These are phyloP conservation scores for Erannis defoliaria DNA, from an alignment of 2,888 invertebrate species.

Conservation along the genomic window DNA sequence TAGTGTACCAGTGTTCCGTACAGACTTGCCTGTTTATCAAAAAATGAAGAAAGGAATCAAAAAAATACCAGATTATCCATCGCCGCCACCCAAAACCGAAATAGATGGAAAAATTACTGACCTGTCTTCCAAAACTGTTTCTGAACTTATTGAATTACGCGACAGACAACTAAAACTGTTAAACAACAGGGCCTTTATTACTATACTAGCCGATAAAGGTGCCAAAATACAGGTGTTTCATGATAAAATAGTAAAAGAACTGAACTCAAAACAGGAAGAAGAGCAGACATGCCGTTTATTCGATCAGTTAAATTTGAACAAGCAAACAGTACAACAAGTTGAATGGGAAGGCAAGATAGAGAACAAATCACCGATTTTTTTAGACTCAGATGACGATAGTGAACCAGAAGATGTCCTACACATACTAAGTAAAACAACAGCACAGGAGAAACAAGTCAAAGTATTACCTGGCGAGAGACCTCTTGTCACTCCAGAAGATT, in stretches of 20 bases:
- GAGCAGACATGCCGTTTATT: slow-evolving; percentile 82
- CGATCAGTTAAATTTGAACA: slow-evolving; percentile 81
- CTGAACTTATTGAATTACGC: slow-evolving; percentile 83
- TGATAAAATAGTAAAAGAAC: slow-evolving; percentile 76
- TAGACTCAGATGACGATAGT: slow-evolving; percentile 87
- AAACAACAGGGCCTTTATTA: slow-evolving; percentile 81
- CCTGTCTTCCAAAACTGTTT: slow-evolving; percentile 74
- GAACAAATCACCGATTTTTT: slow-evolving; percentile 57
- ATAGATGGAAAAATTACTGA: slow-evolving; percentile 84
- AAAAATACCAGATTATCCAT: slow-evolving; percentile 81
- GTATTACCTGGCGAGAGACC: slow-evolving; percentile 75
- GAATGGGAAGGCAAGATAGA: slow-evolving; percentile 87
- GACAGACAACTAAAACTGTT: slow-evolving; percentile 86
- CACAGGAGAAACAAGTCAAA: slow-evolving; percentile 81
- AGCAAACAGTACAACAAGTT: slow-evolving; percentile 80
- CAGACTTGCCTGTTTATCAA: slow-evolving; percentile 32
- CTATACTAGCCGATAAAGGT: slow-evolving; percentile 87
- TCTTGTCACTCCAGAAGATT: slow-evolving; percentile 82
- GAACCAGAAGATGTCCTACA: slow-evolving; percentile 86
- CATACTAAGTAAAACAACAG: slow-evolving; percentile 85
- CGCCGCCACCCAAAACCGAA: slow-evolving; percentile 77
- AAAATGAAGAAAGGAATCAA: slow-evolving; percentile 70
- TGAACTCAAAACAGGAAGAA: slow-evolving; percentile 81
- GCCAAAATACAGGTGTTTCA: slow-evolving; percentile 82
- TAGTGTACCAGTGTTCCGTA: no score